Percentiles rank a stretch among this genome's conserved stretches.
Evolutionary conservation across 2,113 vertebrate species (phyloP).

Genomic region (Holacanthus passer): DNA sequence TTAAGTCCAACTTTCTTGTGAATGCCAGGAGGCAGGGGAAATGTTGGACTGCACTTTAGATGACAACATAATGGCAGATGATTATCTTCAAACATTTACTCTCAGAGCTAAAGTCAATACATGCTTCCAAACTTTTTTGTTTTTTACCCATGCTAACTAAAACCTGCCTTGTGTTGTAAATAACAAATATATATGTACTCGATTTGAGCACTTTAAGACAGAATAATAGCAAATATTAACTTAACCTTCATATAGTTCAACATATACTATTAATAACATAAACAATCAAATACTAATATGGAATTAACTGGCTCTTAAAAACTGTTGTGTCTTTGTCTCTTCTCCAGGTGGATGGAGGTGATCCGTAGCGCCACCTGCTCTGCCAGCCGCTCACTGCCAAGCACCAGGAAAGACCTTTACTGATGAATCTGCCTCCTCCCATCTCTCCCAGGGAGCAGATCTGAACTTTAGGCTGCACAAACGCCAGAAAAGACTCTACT

Average conservation of each 20-base stretch:
- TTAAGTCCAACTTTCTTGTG: too few species aligned
- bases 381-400: conserved; percentile 86
- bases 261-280: too few species aligned
- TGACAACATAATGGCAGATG: too few species aligned
- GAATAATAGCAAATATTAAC: too few species aligned
- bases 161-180: background rate
- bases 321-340: background rate
- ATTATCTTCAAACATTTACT: too few species aligned
- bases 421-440: conserved; percentile 73
- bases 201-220: background rate
- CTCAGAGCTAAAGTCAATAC: too few species aligned
- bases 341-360: conserved; percentile 96
- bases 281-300: too few species aligned
- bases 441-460: background rate
- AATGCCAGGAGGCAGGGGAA: too few species aligned
- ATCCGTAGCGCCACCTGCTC: conserved; percentile 97
- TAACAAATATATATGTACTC: background rate
- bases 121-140: too few species aligned
- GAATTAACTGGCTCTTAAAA: background rate
- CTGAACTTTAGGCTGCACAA: conserved; percentile 26
- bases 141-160: too few species aligned
- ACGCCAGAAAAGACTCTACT: conserved; percentile 6
- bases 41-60: too few species aligned
- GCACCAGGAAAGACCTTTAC: conserved; percentile 85
- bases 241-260: too few species aligned